Evolutionary conservation across 2,113 vertebrate species (phyloP).

Genomic region (Charina bottae): DNA sequence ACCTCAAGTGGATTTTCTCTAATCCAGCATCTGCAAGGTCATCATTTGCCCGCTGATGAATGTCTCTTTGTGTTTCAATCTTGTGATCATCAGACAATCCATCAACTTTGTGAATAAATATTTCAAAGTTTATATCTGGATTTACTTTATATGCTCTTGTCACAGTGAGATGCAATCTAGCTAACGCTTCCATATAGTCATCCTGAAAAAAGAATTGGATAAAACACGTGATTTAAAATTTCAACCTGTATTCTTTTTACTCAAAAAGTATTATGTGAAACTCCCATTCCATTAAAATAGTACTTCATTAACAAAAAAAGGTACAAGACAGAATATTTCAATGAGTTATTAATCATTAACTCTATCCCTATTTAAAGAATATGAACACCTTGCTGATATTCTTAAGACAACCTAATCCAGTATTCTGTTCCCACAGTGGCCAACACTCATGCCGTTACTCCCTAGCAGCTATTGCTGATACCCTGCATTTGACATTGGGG

Average conservation of each 20-base stretch:
- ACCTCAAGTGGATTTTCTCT: slow-evolving; percentile 93
- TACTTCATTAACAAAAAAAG: not conserved
- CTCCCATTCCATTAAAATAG: not conserved
- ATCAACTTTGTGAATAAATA: slow-evolving; percentile 96
- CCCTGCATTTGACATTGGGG: not conserved
- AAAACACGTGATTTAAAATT: not conserved
- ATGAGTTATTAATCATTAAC: not conserved
- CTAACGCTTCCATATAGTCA: slow-evolving; percentile 92
- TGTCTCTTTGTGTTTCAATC: slow-evolving; percentile 93
- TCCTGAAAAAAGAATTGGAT: slow-evolving; percentile 73
- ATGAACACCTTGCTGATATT: not conserved
- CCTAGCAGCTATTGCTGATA: not conserved
- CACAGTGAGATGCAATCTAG: slow-evolving; percentile 90
- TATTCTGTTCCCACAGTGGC: not conserved
- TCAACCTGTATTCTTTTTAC: not conserved
- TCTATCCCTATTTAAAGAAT: not conserved
- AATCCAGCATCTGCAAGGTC: slow-evolving; percentile 89
- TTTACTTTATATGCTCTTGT: slow-evolving; percentile 93
- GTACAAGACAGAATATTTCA: not conserved
- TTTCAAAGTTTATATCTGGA: slow-evolving; percentile 93
- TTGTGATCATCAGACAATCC: slow-evolving; percentile 94
- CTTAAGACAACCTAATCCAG: not conserved
- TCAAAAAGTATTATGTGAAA: not conserved
- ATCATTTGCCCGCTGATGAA: slow-evolving; percentile 91
- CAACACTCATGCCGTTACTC: not conserved